These are phyloP conservation scores for Symphodus melops DNA, from an alignment of 2,113 vertebrate genomes.

Conservation along the genomic window DNA sequence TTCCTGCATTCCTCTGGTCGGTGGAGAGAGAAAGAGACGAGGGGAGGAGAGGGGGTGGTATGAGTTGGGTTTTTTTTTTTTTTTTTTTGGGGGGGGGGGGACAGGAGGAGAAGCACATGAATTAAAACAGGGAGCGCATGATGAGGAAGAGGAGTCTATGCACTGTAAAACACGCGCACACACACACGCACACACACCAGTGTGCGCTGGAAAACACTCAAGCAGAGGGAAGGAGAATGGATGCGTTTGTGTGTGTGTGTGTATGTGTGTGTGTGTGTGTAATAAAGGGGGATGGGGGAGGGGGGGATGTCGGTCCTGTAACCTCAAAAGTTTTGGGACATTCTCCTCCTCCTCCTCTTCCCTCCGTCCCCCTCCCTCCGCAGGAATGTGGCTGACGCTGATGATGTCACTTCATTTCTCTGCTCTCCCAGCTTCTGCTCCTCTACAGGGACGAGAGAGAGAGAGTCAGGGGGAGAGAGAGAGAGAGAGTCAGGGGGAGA, in stretches of 20 bases:
- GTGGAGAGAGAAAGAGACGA: conserved; percentile 72
- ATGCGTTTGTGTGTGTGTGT: conserved; percentile 29
- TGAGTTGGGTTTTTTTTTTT: too few species aligned
- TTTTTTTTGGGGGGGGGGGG: conserved; percentile 42
- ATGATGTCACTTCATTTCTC: conserved; percentile 85
- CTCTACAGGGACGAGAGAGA: conserved; percentile 59
- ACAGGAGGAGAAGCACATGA: conserved; percentile 74
- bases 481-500: conserved; percentile 5
- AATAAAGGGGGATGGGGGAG: conserved; percentile 20
- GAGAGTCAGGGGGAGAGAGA: not conserved
- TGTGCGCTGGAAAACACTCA: conserved; percentile 16
- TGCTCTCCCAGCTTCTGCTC: conserved; percentile 71
- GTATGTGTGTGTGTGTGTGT: conserved; percentile 5
- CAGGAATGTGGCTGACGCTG: conserved; percentile 83
- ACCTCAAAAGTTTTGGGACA: conserved; percentile 76
- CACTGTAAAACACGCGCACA: conserved; percentile 51
- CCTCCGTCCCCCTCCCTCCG: conserved; percentile 54
- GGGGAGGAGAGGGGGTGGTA: conserved; percentile 19
- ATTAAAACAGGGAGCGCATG: conserved; percentile 82
- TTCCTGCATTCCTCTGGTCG: conserved; percentile 85
- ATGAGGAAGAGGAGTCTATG: conserved; percentile 73
- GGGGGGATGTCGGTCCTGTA: conserved; percentile 37
- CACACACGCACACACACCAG: conserved; percentile 11
- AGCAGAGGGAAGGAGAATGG: conserved; percentile 4
- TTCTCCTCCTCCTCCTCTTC: conserved; percentile 53